These are phyloP conservation scores for Cheilosia pagana DNA, from an alignment of 2,888 invertebrate species.

Conservation along the genomic window DNA sequence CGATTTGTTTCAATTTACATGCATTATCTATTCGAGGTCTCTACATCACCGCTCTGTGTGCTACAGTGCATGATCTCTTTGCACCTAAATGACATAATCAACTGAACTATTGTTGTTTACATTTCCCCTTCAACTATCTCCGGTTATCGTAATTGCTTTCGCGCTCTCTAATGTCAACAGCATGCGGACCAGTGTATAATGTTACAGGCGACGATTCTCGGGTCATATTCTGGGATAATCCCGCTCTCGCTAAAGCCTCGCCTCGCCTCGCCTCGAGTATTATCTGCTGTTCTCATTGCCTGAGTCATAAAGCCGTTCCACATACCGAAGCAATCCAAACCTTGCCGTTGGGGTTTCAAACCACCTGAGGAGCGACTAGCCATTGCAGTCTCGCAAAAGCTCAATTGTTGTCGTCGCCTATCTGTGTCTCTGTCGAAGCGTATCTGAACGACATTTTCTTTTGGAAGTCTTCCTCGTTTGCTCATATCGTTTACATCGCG, in stretches of 20 bases:
- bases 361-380: slow-evolving; percentile 55
- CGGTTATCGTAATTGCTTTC: slow-evolving; percentile 21
- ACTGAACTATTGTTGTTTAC: slow-evolving; percentile 37
- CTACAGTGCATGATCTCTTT: slow-evolving; percentile 13
- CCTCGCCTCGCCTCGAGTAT: neutral
- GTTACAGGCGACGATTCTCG: slow-evolving; percentile 31
- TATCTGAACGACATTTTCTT: slow-evolving; percentile 24
- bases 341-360: slow-evolving; percentile 47
- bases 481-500: slow-evolving; percentile 21
- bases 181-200: slow-evolving; percentile 11
- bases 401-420: slow-evolving; percentile 62
- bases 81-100: slow-evolving; percentile 47
- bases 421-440: slow-evolving; percentile 45
- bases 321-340: slow-evolving; percentile 3
- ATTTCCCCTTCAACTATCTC: slow-evolving; percentile 29
- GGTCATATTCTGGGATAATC: slow-evolving; percentile 25
- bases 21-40: slow-evolving; percentile 50
- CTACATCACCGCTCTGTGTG: slow-evolving; percentile 13
- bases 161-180: slow-evolving; percentile 11
- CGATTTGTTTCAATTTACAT: slow-evolving; percentile 56
- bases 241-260: slow-evolving; percentile 2
- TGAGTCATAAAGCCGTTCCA: slow-evolving; percentile 40
- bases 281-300: slow-evolving; percentile 21
- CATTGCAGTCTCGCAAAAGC: slow-evolving; percentile 64
- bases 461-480: slow-evolving; percentile 37